Evolutionary conservation across 2,888 invertebrate genomes (phyloP).

Genomic region (Kuschelorhynchus macadamiae): DNA sequence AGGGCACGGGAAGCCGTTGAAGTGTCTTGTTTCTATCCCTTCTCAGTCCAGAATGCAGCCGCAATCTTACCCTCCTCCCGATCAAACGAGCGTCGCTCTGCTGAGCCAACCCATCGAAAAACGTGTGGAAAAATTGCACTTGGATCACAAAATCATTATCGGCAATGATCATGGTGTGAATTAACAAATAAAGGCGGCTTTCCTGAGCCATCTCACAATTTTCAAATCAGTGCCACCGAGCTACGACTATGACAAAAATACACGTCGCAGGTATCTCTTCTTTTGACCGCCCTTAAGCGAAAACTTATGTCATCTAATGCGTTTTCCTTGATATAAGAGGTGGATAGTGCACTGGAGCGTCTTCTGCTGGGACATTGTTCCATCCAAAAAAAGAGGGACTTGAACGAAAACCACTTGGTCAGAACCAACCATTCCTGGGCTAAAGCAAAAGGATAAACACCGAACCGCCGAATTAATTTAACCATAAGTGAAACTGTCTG

Average conservation of each 20-base stretch:
- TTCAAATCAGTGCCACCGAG: constrained; percentile 58
- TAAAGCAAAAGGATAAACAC: neutral
- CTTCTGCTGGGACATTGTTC: constrained; percentile 54
- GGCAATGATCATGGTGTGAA: constrained; percentile 69
- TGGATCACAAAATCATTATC: constrained; percentile 67
- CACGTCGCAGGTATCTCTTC: constrained; percentile 60
- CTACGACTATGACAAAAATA: constrained; percentile 65
- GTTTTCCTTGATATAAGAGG: constrained; percentile 57
- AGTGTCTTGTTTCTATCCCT: constrained; percentile 59
- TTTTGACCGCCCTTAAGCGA: constrained; percentile 63
- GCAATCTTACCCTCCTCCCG: constrained; percentile 61
- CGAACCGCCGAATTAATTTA: constrained; percentile 20
- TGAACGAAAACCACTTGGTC: constrained; percentile 19
- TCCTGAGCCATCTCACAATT: constrained; percentile 26
- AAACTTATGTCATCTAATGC: constrained; percentile 69
- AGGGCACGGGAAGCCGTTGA: constrained; percentile 58
- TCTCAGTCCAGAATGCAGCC: constrained; percentile 59
- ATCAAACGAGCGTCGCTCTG: constrained; percentile 59
- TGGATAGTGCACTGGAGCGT: constrained; percentile 38
- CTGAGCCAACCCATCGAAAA: constrained; percentile 55
- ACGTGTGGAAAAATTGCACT: constrained; percentile 68
- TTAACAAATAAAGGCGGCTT: constrained; percentile 63
- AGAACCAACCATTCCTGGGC: constrained; percentile 41
- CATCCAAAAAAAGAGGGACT: constrained; percentile 55
- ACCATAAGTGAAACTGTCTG: constrained; percentile 33